Evolutionary conservation across 2,888 invertebrate genomes (phyloP).

Genomic region (Rhingia campestris): DNA sequence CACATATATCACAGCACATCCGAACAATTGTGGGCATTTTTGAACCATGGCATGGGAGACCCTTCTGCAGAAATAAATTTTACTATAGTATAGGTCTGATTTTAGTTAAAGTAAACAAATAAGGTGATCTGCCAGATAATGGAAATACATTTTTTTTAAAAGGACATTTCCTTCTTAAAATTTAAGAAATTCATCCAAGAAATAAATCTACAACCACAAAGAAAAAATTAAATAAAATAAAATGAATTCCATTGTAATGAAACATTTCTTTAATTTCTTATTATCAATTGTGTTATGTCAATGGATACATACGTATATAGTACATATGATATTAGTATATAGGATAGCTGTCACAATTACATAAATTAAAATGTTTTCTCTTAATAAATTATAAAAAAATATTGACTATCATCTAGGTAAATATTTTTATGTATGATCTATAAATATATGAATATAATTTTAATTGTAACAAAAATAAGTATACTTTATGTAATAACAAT

Average conservation of each 20-base stretch:
- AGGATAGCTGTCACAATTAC: conserved; percentile 58
- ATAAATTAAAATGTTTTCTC: conserved; percentile 48
- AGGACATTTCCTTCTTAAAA: too few relatives aligned
- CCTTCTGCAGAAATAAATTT: too few relatives aligned
- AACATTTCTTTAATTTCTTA: conserved; percentile 47
- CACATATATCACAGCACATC: too few relatives aligned
- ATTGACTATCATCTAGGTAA: conserved; percentile 46
- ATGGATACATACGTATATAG: conserved; percentile 47
- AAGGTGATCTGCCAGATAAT: too few relatives aligned
- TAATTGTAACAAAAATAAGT: conserved; percentile 40
- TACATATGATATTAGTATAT: conserved; percentile 44
- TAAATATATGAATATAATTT: conserved; percentile 23
- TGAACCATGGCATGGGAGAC: too few relatives aligned
- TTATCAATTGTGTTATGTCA: conserved; percentile 47
- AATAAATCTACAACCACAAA: too few relatives aligned
- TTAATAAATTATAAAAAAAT: conserved; percentile 68
- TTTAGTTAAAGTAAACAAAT: too few relatives aligned
- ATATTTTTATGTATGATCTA: conserved; percentile 19
- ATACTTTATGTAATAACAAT: conserved; percentile 26
- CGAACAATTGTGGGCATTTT: too few relatives aligned
- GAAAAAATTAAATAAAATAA: not conserved
- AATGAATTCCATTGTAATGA: conserved; percentile 28
- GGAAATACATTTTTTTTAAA: too few relatives aligned
- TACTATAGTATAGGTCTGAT: too few relatives aligned
- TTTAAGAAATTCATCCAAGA: too few relatives aligned